Conservation (phyloP, 2,113 vertebrate species). For the Campylorhamphus procurvoides region DNA sequence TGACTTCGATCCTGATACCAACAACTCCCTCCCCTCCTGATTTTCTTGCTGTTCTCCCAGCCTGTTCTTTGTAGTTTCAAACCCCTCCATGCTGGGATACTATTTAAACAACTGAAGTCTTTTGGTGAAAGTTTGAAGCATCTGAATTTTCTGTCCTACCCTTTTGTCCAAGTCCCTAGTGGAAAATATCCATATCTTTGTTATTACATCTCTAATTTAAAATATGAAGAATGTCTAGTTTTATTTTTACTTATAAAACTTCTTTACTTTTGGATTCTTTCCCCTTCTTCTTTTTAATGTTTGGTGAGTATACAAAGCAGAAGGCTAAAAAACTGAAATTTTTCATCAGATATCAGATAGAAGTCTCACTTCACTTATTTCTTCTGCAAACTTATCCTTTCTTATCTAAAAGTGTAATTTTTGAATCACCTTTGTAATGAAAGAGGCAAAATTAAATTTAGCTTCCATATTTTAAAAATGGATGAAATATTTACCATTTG, state of each 20-base stretch:
- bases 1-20: neutral
- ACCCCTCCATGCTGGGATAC: neutral
- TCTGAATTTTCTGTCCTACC: neutral
- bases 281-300: neutral
- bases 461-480: neutral
- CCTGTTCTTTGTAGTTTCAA: neutral
- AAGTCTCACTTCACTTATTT: neutral
- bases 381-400: neutral
- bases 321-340: neutral
- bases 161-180: neutral
- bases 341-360: neutral
- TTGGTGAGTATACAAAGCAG: neutral
- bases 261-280: neutral
- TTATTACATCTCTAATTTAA: neutral
- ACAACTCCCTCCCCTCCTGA: accelerated
- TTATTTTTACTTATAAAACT: neutral
- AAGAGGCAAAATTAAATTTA: neutral
- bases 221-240: neutral
- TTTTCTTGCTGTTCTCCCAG: neutral
- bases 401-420: neutral
- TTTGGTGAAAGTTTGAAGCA: neutral
- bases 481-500: neutral
- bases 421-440: neutral
- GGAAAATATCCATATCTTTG: neutral
- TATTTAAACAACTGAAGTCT: neutral